Conservation (phyloP, 2,797 vertebrate genomes). For the Molossus molossus region DNA sequence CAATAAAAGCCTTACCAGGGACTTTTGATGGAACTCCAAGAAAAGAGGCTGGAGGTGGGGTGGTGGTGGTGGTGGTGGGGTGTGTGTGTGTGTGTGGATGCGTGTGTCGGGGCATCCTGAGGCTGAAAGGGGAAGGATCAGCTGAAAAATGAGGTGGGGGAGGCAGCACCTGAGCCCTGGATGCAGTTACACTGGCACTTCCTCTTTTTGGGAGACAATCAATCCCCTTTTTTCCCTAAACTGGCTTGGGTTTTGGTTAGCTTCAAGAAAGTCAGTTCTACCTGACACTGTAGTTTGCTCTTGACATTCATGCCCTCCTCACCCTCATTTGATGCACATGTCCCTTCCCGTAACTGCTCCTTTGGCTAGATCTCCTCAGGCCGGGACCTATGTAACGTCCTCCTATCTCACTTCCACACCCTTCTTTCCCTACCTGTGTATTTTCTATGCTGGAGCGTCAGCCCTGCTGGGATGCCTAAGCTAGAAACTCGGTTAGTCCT, state of each 20-base stretch:
- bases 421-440: not conserved
- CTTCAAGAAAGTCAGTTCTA: not conserved
- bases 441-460: not conserved
- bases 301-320: not conserved
- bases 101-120: too few species aligned
- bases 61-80: not conserved
- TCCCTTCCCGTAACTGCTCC: not conserved
- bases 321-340: rapidly evolving
- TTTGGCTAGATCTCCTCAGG: not conserved
- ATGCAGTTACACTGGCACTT: not conserved
- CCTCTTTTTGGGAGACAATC: not conserved
- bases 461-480: not conserved
- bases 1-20: not conserved
- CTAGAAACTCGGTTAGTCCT: not conserved
- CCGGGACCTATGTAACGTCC: not conserved
- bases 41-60: not conserved
- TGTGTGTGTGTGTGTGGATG: too few species aligned
- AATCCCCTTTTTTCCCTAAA: not conserved
- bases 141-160: not conserved
- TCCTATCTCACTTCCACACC: not conserved
- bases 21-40: not conserved
- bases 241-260: not conserved
- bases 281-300: rapidly evolving
- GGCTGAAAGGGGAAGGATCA: not conserved
- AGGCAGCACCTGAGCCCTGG: not conserved